Percentiles rank a stretch among this genome's conserved stretches.
Evolutionary conservation across 2,797 vertebrate genomes (phyloP).

Genomic region (Spondyliosoma cantharus): DNA sequence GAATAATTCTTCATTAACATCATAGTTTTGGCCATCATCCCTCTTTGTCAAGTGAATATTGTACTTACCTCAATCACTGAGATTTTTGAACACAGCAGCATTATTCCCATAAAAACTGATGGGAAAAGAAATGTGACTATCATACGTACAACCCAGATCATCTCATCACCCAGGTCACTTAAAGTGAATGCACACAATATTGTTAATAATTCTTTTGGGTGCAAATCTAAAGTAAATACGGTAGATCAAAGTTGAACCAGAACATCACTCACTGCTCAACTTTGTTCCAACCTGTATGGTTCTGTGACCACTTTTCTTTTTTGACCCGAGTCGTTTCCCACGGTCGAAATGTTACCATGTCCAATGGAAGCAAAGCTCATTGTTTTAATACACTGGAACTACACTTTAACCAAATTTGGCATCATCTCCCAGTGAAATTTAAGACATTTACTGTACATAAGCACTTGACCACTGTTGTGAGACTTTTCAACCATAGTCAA

Average conservation of each 20-base stretch:
- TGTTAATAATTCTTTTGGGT: not conserved
- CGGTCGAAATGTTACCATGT: not conserved
- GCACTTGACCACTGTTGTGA: not conserved
- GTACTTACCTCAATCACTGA: not conserved
- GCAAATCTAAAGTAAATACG: not conserved
- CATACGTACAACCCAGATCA: too few species aligned
- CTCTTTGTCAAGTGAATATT: not conserved
- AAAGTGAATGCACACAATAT: too few species aligned
- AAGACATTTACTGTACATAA: not conserved
- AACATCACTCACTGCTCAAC: not conserved
- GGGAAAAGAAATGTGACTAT: not conserved
- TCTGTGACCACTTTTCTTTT: not conserved
- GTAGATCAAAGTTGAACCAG: not conserved
- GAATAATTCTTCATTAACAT: not conserved
- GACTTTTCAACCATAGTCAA: not conserved
- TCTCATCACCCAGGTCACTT: too few species aligned
- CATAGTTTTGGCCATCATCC: not conserved
- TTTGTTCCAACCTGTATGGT: not conserved
- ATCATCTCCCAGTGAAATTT: not conserved
- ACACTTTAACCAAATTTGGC: not conserved
- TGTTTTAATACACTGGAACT: not conserved
- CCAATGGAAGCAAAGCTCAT: not conserved
- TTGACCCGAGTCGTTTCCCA: not conserved
- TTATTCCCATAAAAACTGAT: accelerated
- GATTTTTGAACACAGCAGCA: not conserved